Conservation (phyloP, 2,113 vertebrate species). For the Chamaea fasciata region DNA sequence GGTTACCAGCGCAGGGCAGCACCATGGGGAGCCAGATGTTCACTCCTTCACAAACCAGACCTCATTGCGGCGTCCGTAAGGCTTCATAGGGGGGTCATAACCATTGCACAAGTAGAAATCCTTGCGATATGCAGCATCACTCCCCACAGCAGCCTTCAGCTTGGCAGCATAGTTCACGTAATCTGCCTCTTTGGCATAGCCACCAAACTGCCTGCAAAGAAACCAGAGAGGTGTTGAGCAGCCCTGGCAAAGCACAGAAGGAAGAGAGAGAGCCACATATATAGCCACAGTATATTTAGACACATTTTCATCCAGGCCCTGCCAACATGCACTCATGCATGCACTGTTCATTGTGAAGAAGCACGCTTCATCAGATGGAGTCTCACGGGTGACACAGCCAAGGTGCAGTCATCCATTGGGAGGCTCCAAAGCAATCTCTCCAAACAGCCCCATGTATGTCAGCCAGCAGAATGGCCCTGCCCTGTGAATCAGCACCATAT, state of each 20-base stretch:
- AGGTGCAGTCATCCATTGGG: background rate
- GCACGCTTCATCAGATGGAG: background rate
- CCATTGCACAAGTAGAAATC: constrained; percentile 87
- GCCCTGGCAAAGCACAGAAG: background rate
- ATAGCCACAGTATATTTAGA: background rate
- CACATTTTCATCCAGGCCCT: background rate
- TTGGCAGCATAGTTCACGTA: constrained; percentile 78
- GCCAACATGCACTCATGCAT: background rate
- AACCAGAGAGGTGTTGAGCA: background rate
- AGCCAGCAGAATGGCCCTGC: background rate
- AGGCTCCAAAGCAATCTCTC: background rate
- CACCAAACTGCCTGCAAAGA: constrained; percentile 84
- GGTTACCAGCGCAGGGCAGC: background rate
- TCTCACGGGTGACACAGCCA: background rate
- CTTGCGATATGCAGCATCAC: constrained; percentile 74
- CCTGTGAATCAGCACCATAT: background rate
- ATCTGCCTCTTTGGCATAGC: constrained; percentile 85
- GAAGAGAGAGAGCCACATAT: background rate
- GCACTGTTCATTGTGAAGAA: background rate
- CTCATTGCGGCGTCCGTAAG: constrained; percentile 86
- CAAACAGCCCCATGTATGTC: background rate
- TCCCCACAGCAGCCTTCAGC: constrained; percentile 80
- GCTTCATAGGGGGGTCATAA: constrained; percentile 88
- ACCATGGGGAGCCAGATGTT: background rate
- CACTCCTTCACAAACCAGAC: constrained; percentile 88